These are phyloP conservation scores for Oxygymnocypris stewartii DNA, from an alignment of 2,113 vertebrate species.

Conservation along the genomic window DNA sequence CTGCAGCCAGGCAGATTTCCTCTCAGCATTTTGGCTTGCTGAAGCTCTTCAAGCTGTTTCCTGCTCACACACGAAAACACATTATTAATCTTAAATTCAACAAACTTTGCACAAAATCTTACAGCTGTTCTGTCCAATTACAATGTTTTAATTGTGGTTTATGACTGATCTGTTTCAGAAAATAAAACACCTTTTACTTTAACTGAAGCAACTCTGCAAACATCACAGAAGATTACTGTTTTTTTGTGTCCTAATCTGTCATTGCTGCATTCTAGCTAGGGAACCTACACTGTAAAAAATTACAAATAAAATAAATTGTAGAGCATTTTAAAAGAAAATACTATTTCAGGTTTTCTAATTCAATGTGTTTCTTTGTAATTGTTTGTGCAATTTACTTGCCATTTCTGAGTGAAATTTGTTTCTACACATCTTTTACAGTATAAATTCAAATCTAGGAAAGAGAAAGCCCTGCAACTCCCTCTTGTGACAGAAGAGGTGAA, in stretches of 20 bases:
- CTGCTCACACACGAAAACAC: slow-evolving; percentile 68
- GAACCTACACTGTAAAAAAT: not conserved
- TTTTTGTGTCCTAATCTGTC: not conserved
- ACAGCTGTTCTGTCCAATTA: not conserved
- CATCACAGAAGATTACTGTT: not conserved
- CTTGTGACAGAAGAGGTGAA: slow-evolving; percentile 53
- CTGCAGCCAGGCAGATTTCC: slow-evolving; percentile 73
- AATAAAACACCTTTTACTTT: not conserved
- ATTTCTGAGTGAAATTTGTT: not conserved
- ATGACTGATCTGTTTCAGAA: not conserved
- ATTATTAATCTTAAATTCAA: not conserved
- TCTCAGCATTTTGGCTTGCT: slow-evolving; percentile 79
- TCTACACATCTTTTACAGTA: not conserved
- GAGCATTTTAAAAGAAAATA: too few relatives aligned
- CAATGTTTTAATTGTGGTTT: not conserved
- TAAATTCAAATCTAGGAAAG: not conserved
- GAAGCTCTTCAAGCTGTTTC: slow-evolving; percentile 81
- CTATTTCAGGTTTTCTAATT: not conserved
- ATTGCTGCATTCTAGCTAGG: not conserved
- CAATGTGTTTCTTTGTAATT: not conserved
- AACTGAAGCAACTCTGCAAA: not conserved
- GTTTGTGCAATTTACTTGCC: too few relatives aligned
- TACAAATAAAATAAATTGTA: too few relatives aligned
- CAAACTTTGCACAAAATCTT: not conserved
- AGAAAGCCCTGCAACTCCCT: slow-evolving; percentile 49